Evolutionary conservation across 2,113 vertebrate species (phyloP), one percentile per base, ranked within the genome.

Genomic region (Prunella fulvescens): DNA sequence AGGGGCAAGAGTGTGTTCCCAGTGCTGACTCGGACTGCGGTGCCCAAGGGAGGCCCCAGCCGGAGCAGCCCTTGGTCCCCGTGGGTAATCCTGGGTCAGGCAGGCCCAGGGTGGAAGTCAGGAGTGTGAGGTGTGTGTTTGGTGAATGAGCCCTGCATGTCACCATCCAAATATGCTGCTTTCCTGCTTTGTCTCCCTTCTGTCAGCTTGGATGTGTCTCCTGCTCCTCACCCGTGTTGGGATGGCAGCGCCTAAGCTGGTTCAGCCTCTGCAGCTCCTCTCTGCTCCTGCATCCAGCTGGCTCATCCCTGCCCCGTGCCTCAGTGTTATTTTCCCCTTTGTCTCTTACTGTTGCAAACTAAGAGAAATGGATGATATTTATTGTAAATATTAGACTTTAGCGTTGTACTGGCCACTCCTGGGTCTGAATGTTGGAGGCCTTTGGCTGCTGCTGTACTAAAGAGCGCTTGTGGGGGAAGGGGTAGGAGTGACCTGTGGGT

Each of bases 301-400:
- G 22, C 3, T 0, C 77, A 7, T 92, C 84, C 90, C 86, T 86
- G 81, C 74, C 45, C 73, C 0, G 1, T 73, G 80, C 74, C 81
- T 93, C 94, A 90, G 86, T 94, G 92, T 96, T 94, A 65, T 25
- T 89, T 88, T 71, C 4, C 92, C 91, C 47, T 92, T 85, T 88
- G 95, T 95, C 93, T 95, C 82, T 94, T 74, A 70, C 92, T 95
- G 88, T 92, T 96, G 95, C 94, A 74, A 74, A 89, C 80, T 29
- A 64, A 95, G 89, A 96, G 92, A 92, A 89, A 91, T 40, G 82
- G 94, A 93, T 95, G 94, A 66, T 97, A 96, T 97, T 97, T 97
- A 97, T 96, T 97, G 97, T 97, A 97, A 95, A 97, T 97, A 97
- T 87, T 95, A 97, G 95, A 94, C 53, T 73, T 93, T 92, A 96